phyloP scores from a whole-genome alignment of 2,113 vertebrate genomes.

The Nycticorax nycticorax region DNA sequence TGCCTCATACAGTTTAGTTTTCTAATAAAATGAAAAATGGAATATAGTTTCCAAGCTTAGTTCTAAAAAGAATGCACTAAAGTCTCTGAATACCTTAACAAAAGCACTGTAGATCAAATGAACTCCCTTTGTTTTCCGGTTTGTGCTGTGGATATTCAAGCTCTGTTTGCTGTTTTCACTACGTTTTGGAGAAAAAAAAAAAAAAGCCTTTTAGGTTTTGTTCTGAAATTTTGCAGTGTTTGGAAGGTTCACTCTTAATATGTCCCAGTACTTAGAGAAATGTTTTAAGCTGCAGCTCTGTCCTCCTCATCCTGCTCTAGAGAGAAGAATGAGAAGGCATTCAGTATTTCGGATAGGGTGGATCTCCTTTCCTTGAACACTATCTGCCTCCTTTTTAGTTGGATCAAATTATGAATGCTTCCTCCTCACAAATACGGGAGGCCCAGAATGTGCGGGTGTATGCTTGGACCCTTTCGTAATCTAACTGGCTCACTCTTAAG shows the following conservation, averaged over 20 bases:
- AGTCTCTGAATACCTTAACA: conserved; percentile 32
- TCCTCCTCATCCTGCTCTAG: not conserved
- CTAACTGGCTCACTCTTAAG: not conserved
- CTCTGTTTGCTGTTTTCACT: conserved; percentile 3
- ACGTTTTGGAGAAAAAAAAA: not conserved
- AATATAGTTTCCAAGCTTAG: conserved; percentile 44
- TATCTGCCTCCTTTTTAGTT: not conserved
- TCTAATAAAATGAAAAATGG: conserved; percentile 58
- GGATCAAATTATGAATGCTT: not conserved
- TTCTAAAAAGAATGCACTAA: conserved; percentile 56
- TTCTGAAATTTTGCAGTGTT: conserved; percentile 16
- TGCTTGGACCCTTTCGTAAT: not conserved
- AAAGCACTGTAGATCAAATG: conserved; percentile 19
- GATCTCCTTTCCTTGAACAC: not conserved
- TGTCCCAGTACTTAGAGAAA: not conserved
- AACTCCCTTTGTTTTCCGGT: not conserved
- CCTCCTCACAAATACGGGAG: not conserved
- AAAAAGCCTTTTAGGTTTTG: not conserved
- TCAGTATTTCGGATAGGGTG: not conserved
- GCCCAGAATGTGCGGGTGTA: not conserved
- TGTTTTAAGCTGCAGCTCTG: not conserved
- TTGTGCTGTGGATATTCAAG: conserved; percentile 38
- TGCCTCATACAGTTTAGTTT: conserved; percentile 58
- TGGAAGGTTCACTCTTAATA: not conserved
- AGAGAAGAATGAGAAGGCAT: not conserved